Evolutionary conservation across 2,888 invertebrate species (phyloP).

Genomic region (Phalangium opilio): DNA sequence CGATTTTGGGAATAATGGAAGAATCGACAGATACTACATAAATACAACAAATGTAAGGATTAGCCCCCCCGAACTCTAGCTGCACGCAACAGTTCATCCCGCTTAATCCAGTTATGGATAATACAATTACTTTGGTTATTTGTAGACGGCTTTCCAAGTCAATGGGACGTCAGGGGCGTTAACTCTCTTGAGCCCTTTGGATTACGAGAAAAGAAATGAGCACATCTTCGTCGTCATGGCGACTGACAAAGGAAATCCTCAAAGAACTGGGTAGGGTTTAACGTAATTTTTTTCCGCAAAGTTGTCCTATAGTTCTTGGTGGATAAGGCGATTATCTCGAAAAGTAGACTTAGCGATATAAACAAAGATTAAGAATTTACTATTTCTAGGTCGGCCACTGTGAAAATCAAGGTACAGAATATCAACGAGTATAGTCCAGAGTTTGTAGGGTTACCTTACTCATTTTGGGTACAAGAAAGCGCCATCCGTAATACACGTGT

Average conservation of each 20-base stretch:
- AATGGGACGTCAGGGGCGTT: conserved; percentile 21
- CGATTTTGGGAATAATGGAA: conserved; percentile 21
- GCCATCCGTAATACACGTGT: conserved; percentile 23
- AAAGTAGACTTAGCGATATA: neutral
- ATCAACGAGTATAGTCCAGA: conserved; percentile 33
- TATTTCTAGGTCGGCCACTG: conserved; percentile 18
- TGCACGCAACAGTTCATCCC: too few species aligned
- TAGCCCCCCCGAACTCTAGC: conserved; percentile 2
- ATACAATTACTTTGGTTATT: neutral
- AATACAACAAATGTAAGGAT: conserved; percentile 5
- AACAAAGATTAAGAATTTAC: neutral
- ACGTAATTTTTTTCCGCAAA: neutral
- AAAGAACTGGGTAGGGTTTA: conserved; percentile 20
- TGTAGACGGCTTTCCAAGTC: conserved; percentile 6
- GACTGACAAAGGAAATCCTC: conserved; percentile 22
- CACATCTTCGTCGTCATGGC: conserved; percentile 22
- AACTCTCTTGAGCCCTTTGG: conserved; percentile 17
- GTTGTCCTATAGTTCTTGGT: neutral
- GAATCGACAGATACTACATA: conserved; percentile 18
- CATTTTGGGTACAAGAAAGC: conserved; percentile 20
- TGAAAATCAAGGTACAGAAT: conserved; percentile 26
- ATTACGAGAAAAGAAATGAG: conserved; percentile 19
- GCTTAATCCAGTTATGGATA: neutral
- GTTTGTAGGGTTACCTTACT: conserved; percentile 26
- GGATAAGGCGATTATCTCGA: neutral